Evolutionary conservation across 2,888 invertebrate species (phyloP).

Genomic region (Heliconius hortense): DNA sequence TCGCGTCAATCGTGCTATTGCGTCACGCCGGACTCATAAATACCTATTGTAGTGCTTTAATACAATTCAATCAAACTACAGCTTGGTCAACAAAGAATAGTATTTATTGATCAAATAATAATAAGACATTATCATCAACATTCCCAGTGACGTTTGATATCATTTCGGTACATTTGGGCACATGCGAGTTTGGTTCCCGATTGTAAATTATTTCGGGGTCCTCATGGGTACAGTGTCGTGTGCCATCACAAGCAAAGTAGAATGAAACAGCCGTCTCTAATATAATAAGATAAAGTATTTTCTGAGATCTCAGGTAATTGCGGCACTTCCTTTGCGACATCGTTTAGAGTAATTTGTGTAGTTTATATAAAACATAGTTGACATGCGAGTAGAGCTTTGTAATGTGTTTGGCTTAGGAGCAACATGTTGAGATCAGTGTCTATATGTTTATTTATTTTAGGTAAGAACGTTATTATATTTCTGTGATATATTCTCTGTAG

Average conservation of each 20-base stretch:
- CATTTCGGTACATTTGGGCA: too few species aligned
- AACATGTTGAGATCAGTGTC: conserved; percentile 56
- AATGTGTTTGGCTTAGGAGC: conserved; percentile 49
- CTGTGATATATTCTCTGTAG: not conserved
- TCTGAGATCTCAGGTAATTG: conserved; percentile 58
- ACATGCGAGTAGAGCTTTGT: conserved; percentile 59
- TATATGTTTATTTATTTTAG: conserved; percentile 55
- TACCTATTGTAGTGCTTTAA: too few species aligned
- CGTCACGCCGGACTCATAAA: too few species aligned
- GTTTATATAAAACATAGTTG: conserved; percentile 70
- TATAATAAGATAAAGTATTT: conserved; percentile 31
- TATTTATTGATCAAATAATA: not conserved
- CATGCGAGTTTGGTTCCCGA: too few species aligned
- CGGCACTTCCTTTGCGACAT: conserved; percentile 69
- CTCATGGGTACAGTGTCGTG: too few species aligned
- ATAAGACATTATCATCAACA: not conserved
- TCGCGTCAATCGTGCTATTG: too few species aligned
- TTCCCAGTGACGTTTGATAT: too few species aligned
- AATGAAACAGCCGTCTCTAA: conserved; percentile 9
- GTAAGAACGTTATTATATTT: conserved; percentile 51
- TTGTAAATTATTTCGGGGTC: too few species aligned
- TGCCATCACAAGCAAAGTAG: conserved; percentile 3
- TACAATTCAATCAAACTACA: too few species aligned
- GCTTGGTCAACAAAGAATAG: too few species aligned
- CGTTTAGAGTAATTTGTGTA: conserved; percentile 72